phyloP scores from a whole-genome alignment of 30 jellyfish, hydroid and myxozoan genomes.

The Pelagia noctiluca region DNA sequence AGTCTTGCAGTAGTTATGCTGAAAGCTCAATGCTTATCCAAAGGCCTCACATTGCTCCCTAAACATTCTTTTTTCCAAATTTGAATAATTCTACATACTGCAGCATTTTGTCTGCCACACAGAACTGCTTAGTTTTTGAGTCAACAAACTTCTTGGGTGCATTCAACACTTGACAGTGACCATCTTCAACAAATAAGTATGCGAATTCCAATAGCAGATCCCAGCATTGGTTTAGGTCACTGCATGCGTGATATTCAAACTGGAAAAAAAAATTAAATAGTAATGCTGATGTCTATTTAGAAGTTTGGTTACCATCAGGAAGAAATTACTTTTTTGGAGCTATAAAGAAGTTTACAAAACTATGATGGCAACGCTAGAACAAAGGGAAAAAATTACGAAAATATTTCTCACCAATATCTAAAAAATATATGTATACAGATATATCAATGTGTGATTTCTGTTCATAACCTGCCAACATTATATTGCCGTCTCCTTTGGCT shows the following conservation, averaged over 20 bases:
- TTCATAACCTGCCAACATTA: too few relatives aligned
- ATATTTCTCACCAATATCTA: too few relatives aligned
- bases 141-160: constrained; percentile 67
- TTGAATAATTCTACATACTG: constrained; percentile 72
- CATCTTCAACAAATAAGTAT: constrained; percentile 51
- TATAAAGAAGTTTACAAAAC: too few relatives aligned
- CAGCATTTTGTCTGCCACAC: constrained; percentile 77
- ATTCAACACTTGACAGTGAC: constrained; percentile 43
- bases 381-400: too few relatives aligned
- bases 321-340: too few relatives aligned
- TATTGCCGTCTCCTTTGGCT: too few relatives aligned
- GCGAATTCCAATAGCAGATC: constrained; percentile 60
- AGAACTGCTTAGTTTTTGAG: constrained; percentile 52
- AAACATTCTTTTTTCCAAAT: constrained; percentile 38
- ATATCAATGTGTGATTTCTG: too few relatives aligned
- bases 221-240: constrained; percentile 65
- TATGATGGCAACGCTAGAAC: too few relatives aligned
- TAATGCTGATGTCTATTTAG: background rate
- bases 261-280: background rate
- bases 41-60: background rate
- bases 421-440: too few relatives aligned
- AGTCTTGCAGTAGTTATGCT: too few relatives aligned
- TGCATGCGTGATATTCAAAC: constrained; percentile 77
- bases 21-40: too few relatives aligned
- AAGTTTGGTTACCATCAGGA: too few relatives aligned